Evolutionary conservation across 2,113 vertebrate species (phyloP).

Genomic region (Chrysochloris asiatica): DNA sequence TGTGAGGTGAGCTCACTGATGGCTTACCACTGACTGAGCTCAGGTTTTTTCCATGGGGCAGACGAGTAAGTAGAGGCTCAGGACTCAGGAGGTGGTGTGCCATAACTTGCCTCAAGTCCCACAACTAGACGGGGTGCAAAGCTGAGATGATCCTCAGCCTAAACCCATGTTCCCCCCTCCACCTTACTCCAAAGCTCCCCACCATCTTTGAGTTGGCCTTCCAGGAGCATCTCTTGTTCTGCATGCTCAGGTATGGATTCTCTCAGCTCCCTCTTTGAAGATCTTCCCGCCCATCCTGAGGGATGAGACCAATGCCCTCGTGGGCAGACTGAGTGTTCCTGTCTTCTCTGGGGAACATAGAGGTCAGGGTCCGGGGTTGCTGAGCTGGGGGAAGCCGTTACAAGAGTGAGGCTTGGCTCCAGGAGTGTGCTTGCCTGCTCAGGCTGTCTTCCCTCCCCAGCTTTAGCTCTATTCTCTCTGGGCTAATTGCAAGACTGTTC

Average conservation of each 20-base stretch:
- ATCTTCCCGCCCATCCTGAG: neutral
- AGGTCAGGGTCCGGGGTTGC: neutral
- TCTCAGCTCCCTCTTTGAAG: neutral
- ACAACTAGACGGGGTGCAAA: neutral
- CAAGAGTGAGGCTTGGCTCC: neutral
- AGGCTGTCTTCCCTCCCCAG: neutral
- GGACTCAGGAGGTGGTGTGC: neutral
- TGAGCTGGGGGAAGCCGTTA: neutral
- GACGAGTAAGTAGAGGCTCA: neutral
- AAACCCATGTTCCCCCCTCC: neutral
- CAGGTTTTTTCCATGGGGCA: neutral
- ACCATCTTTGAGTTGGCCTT: neutral
- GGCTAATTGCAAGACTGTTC: neutral
- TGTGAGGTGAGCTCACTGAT: neutral
- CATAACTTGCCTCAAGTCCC: neutral
- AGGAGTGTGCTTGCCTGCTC: neutral
- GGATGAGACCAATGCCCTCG: neutral
- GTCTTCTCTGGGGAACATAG: neutral
- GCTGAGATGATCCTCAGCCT: neutral
- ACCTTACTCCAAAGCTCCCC: neutral
- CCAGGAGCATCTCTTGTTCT: neutral
- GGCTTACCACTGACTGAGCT: slow-evolving; percentile 7
- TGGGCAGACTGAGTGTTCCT: too few relatives aligned
- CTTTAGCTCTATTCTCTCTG: neutral
- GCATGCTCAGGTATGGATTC: neutral